A percentile compares a stretch with the other conserved stretches of the same genome.
Evolutionary conservation across 2,888 invertebrate genomes (phyloP).

Genomic region (Andricus curvator): DNA sequence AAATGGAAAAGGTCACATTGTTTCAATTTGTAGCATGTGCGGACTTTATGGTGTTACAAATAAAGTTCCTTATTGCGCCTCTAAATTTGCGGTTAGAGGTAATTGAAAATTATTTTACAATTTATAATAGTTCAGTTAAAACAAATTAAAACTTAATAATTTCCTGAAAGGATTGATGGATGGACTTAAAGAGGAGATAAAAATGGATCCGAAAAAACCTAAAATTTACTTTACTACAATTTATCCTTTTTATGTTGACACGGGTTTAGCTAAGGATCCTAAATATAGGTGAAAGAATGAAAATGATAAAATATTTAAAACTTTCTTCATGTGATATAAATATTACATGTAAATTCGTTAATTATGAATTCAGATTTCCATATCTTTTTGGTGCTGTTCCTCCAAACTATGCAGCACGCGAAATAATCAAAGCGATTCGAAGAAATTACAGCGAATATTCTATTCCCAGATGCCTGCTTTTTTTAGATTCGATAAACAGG

Average conservation of each 20-base stretch:
- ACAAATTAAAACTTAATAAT: background rate
- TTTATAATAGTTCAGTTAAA: background rate
- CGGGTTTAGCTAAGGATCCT: constrained; percentile 76
- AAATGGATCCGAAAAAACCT: constrained; percentile 52
- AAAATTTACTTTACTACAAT: constrained; percentile 79
- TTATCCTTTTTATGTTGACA: constrained; percentile 80
- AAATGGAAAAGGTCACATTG: constrained; percentile 76
- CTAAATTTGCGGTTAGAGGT: constrained; percentile 79
- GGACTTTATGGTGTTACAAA: constrained; percentile 76
- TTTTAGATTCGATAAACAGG: constrained; percentile 66
- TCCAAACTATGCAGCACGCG: constrained; percentile 64
- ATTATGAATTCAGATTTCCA: constrained; percentile 61
- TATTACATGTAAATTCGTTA: constrained; percentile 5
- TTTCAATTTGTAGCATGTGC: constrained; percentile 76
- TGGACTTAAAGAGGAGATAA: constrained; percentile 67
- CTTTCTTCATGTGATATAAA: background rate
- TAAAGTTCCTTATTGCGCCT: constrained; percentile 77
- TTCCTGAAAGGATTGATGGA: constrained; percentile 68
- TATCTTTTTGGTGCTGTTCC: constrained; percentile 65
- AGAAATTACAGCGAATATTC: constrained; percentile 69
- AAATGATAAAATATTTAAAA: background rate
- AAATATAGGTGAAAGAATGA: constrained; percentile 71
- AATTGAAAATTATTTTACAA: constrained; percentile 16
- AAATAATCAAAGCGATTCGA: constrained; percentile 67
- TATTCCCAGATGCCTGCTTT: constrained; percentile 68